Evolutionary conservation across 2,888 invertebrate genomes (phyloP), one percentile per base, ranked within the genome.

Genomic region (Noctuana brunneofusca): DNA sequence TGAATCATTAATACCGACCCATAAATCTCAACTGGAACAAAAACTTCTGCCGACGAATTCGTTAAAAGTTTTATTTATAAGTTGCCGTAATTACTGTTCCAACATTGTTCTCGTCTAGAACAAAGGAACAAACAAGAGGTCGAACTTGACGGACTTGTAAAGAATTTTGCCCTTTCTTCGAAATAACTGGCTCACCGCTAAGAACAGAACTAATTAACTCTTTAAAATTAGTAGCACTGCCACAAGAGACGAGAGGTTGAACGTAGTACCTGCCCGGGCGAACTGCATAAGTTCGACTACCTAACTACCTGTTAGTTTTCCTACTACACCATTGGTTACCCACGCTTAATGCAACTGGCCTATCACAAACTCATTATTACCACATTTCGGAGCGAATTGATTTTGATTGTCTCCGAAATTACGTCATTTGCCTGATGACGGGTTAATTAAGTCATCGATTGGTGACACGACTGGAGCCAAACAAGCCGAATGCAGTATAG

Each of bases 11-110:
- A 24, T 14, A 16, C 16, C 3, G 22, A 24, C 30, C 32, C 30
- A 57, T 12, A 32, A 57, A 57, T 24, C 20, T 22, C 43, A 3
- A 18, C 18, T 35, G 14, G 27, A 48, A 35, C 24, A 49, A 27
- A 38, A 62, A 49, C 24, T 55, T 55, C 27, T 60, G 27, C 38
- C 8, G 5, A 4, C 18, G 48, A 54, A 62, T 62, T 62, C 55
- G 62, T 62, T 62, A 55, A 62, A 62, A 55, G 38, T 55, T 62
- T 24, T 55, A 54, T 35, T 48, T 62, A 30, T 56, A 62, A 54
- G 48, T 58, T 50, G 41, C 48, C n/a, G 49, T 62, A 62, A 62
- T 62, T 62, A 55, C 55, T 56, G 62, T 55, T 55, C 62, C 62
- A 56, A 41, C 62, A 56, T 62, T 62, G 55, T 56, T 62, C 49